Percentiles rank a stretch among this genome's conserved stretches.
Conservation (phyloP, 2,888 invertebrate genomes). For the Podabrus alpinus region DNA sequence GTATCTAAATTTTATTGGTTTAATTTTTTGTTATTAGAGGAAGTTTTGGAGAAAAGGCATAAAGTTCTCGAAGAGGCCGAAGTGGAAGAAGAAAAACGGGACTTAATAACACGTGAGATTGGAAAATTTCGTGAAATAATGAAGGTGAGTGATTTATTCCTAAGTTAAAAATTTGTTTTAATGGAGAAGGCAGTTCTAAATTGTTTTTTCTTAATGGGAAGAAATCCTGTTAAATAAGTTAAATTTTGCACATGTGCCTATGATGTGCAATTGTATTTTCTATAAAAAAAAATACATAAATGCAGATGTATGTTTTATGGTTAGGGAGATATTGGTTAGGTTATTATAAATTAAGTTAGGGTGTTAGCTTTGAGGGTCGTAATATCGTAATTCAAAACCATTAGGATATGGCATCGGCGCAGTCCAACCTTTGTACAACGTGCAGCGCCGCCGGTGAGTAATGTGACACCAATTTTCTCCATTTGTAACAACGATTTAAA, state of each 20-base stretch:
- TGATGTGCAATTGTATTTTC: not conserved
- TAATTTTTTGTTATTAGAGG: slow-evolving; percentile 59
- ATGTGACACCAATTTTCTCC: slow-evolving; percentile 45
- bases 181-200: not conserved
- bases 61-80: slow-evolving; percentile 81
- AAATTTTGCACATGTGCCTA: not conserved
- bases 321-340: slow-evolving; percentile 7
- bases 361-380: slow-evolving; percentile 52
- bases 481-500: slow-evolving; percentile 36
- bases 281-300: not conserved
- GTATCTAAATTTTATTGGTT: no score
- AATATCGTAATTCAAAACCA: slow-evolving; percentile 57
- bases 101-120: slow-evolving; percentile 95
- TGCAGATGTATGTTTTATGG: not conserved
- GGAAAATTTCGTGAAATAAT: slow-evolving; percentile 96
- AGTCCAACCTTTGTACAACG: slow-evolving; percentile 56
- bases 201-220: not conserved
- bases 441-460: slow-evolving; percentile 57
- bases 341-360: slow-evolving; percentile 33
- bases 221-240: not conserved
- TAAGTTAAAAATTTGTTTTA: not conserved
- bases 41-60: slow-evolving; percentile 67
- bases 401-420: slow-evolving; percentile 57
- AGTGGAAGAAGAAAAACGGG: slow-evolving; percentile 94
- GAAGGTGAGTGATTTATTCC: slow-evolving; percentile 71